Evolutionary conservation across 2,113 vertebrate species (phyloP).

Genomic region (Burhinus oedicnemus): DNA sequence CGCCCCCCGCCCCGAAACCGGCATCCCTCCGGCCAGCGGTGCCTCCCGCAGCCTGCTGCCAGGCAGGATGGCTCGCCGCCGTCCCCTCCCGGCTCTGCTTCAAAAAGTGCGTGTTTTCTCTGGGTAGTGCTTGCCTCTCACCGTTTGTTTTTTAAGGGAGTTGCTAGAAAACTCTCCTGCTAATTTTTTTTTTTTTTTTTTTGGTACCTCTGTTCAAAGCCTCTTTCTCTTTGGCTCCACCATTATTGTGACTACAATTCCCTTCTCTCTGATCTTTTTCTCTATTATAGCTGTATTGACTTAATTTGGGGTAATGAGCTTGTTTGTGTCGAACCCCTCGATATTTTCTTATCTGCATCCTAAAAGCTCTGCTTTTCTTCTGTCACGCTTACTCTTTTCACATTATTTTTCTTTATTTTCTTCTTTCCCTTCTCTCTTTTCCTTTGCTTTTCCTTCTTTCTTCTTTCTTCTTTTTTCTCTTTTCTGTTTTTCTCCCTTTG

Average conservation of each 20-base stretch:
- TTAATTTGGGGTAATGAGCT: background rate
- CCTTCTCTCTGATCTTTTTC: background rate
- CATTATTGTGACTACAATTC: background rate
- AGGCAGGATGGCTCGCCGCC: rapidly evolving
- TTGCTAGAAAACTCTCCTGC: constrained; percentile 23
- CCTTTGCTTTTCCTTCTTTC: background rate
- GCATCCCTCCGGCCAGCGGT: too few species aligned
- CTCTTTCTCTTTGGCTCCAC: constrained; percentile 1
- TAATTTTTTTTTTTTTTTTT: background rate
- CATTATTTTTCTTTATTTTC: background rate
- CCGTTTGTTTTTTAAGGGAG: background rate
- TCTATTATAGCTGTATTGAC: background rate
- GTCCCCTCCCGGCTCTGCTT: background rate
- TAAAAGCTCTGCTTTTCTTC: background rate
- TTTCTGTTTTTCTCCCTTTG: background rate
- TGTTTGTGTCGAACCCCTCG: background rate
- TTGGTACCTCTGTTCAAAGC: background rate
- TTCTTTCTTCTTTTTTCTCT: background rate
- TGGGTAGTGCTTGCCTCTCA: background rate
- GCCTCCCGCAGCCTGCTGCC: background rate
- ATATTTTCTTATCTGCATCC: background rate
- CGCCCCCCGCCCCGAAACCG: background rate
- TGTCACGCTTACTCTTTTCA: background rate
- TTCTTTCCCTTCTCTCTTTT: background rate
- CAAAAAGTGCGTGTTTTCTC: background rate